Conservation (phyloP, 2,888 invertebrate genomes). For the Heliconius ismenius region DNA sequence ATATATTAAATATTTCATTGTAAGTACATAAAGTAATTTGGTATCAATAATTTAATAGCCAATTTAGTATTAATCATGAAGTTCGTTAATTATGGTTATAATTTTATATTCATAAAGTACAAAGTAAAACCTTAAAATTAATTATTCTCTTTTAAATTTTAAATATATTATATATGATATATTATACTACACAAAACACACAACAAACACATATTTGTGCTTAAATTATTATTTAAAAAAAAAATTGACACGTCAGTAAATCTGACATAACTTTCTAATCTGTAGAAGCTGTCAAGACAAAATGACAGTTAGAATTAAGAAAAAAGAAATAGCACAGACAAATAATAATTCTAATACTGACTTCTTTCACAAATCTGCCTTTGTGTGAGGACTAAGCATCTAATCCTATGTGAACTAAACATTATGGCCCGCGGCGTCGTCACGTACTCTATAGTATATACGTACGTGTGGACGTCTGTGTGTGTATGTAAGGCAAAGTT, state of each 20-base stretch:
- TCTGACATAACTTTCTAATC: not conserved
- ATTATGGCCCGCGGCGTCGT: slow-evolving; percentile 65
- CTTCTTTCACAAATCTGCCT: slow-evolving; percentile 36
- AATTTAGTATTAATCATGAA: not conserved
- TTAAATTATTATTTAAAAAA: not conserved
- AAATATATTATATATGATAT: not conserved
- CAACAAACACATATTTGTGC: no score
- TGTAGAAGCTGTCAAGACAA: not conserved
- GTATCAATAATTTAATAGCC: slow-evolving; percentile 2
- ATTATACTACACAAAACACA: no score
- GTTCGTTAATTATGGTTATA: not conserved
- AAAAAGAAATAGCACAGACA: not conserved
- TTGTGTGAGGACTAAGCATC: slow-evolving; percentile 54
- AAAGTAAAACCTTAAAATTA: not conserved
- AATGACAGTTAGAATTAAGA: not conserved
- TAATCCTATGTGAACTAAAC: slow-evolving; percentile 70
- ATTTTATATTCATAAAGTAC: not conserved
- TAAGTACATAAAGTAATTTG: not conserved
- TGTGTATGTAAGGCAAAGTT: slow-evolving; percentile 78
- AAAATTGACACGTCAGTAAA: not conserved
- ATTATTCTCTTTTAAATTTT: not conserved
- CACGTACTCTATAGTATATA: slow-evolving; percentile 39
- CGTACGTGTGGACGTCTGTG: slow-evolving; percentile 48
- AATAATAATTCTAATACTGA: slow-evolving; percentile 4
- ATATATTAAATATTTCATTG: slow-evolving; percentile 22